These are phyloP conservation scores for Ormyrus nitidulus DNA, from an alignment of 2,888 invertebrate species.

Conservation along the genomic window DNA sequence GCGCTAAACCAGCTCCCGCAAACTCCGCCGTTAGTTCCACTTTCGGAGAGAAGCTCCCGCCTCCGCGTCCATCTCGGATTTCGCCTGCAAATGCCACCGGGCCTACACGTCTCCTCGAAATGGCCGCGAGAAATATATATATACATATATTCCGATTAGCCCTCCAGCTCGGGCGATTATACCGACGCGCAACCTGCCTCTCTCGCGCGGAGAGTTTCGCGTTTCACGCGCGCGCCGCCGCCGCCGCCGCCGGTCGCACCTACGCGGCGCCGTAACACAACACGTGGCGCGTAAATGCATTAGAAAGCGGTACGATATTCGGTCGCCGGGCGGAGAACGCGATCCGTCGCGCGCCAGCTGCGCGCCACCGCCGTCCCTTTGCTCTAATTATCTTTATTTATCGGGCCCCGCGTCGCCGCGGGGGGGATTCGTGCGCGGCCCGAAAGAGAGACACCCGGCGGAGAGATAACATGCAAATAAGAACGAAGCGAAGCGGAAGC, in stretches of 20 bases:
- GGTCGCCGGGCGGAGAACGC: slow-evolving; percentile 26
- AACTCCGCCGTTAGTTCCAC: no score
- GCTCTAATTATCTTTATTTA: slow-evolving; percentile 53
- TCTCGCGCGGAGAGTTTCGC: slow-evolving; percentile 8
- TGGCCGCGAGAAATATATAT: no score
- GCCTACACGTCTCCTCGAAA: no score
- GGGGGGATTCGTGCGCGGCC: not conserved
- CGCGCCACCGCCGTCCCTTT: slow-evolving; percentile 8
- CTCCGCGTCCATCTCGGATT: no score
- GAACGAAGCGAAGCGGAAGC: slow-evolving; percentile 23
- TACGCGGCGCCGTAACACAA: not conserved
- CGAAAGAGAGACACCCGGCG: not conserved
- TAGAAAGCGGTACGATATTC: no score
- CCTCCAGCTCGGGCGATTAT: slow-evolving; percentile 4
- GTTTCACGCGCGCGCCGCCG: slow-evolving; percentile 8
- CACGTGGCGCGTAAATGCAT: not conserved
- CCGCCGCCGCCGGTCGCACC: not conserved
- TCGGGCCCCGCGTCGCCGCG: not conserved
- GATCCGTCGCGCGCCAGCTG: slow-evolving; percentile 37
- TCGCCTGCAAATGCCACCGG: no score
- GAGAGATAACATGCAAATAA: slow-evolving; percentile 39
- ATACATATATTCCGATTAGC: no score
- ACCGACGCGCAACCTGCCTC: not conserved
- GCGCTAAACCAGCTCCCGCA: no score
- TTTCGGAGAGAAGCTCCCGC: no score